Evolutionary conservation across 1,140 invertebrate species (phyloP), one percentile per base, ranked within the genome.

Genomic region (Diachasmimorpha longicaudata): DNA sequence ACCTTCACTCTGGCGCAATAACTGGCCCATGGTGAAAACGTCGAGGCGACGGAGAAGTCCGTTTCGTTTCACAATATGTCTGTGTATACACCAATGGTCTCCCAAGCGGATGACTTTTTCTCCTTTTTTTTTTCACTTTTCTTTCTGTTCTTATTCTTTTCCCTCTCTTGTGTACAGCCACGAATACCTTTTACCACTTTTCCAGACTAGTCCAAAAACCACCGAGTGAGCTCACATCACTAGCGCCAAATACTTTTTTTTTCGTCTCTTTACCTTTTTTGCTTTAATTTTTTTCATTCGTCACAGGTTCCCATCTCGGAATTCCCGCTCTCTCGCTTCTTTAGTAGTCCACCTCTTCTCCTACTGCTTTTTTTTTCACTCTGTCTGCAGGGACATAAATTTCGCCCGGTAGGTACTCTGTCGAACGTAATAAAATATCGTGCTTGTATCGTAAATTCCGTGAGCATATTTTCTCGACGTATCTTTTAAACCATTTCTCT

Each of bases 381-480:
- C 72, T 70, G 42, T 78, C 72, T 58, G 71, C 79, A 82, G 83
- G 81, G 81, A 82, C 84, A 86, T 86, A 86, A 86, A 86, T 85
- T 85, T 84, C 78, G 81, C 80, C 77, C 82, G 81, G 81, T 85
- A 80, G 83, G 81, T 86, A 83, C 81, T 84, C 81, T 83, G 81
- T 81, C 80, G 82, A 85, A 85, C 81, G 83, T 85, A 86, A 85
- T 86, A 86, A 86, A 86, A 85, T 85, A 85, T 84, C 79, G 81
- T 80, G 81, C 80, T 83, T 84, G 81, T 82, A 81, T 86, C 85
- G 83, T 86, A 86, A 86, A 86, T 86, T 84, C 79, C 77, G 69
- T 63, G 76, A 77, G 81, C 80, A 84, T 85, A 85, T 85, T 86
- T 85, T 82, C 81, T 78, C 77, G 52, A 72, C 68, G 55, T 58